phyloP scores from a whole-genome alignment of 2,797 vertebrate genomes.

The Microhierax caerulescens region DNA sequence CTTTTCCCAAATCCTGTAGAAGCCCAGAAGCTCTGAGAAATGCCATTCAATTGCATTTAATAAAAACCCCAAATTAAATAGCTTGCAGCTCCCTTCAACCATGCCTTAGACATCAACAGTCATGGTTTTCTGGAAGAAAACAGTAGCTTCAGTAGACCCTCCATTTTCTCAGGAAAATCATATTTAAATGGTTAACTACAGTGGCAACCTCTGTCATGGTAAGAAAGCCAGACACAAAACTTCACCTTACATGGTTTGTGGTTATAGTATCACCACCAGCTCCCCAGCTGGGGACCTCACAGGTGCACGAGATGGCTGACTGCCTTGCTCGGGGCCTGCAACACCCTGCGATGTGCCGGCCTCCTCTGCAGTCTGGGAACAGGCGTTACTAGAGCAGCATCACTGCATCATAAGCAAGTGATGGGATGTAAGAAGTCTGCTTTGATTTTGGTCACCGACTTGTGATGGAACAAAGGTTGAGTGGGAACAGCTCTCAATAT shows the following conservation, averaged over 20 bases:
- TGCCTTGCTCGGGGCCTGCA: background rate
- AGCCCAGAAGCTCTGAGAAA: background rate
- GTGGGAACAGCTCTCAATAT: background rate
- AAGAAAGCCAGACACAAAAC: background rate
- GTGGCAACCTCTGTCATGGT: background rate
- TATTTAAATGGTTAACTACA: background rate
- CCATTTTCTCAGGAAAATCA: background rate
- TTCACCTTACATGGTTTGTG: background rate
- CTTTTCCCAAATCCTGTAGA: background rate
- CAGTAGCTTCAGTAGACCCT: background rate
- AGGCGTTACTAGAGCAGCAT: background rate
- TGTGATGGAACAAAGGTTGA: background rate
- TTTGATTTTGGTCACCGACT: background rate
- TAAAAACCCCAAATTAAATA: background rate
- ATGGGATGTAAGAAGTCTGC: background rate
- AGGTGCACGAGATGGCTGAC: fast-evolving
- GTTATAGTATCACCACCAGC: background rate
- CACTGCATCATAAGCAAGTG: background rate
- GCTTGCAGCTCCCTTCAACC: background rate
- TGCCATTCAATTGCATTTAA: background rate
- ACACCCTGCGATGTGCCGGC: background rate
- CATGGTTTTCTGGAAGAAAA: background rate
- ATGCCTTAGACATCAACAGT: background rate
- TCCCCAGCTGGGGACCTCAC: background rate
- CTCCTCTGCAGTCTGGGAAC: background rate